phyloP scores from a whole-genome alignment of 2,888 invertebrate genomes.

The Orthosia gracilis region DNA sequence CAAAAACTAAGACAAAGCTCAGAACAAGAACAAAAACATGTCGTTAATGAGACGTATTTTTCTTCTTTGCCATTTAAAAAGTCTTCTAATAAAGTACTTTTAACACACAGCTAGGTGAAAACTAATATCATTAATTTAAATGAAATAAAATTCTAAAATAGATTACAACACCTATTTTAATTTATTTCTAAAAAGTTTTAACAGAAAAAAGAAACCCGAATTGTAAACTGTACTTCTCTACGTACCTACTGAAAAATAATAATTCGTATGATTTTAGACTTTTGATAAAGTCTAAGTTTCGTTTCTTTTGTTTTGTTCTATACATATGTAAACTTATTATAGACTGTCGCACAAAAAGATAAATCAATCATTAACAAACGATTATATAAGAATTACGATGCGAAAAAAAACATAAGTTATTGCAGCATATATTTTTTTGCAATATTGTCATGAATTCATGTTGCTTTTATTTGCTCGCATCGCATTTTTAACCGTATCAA shows the following conservation, averaged over 20 bases:
- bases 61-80: background rate
- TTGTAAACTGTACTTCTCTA: background rate
- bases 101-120: background rate
- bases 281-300: slow-evolving; percentile 4
- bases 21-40: background rate
- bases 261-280: slow-evolving; percentile 9
- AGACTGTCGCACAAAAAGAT: background rate
- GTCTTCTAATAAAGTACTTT: background rate
- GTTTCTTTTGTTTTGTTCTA: background rate
- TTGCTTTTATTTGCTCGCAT: background rate
- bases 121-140: background rate
- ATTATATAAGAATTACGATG: background rate
- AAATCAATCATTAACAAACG: slow-evolving; percentile 6
- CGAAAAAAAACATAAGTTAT: background rate
- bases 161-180: slow-evolving; percentile 42
- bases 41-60: background rate
- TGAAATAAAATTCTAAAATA: slow-evolving; percentile 25
- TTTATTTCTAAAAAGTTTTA: slow-evolving; percentile 7
- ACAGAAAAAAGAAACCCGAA: background rate
- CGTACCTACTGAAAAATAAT: slow-evolving; percentile 4
- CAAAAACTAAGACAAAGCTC: background rate
- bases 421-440: too few species aligned
- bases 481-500: background rate
- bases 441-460: background rate
- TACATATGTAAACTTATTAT: background rate